phyloP scores from a whole-genome alignment of 2,797 vertebrate genomes.

The Morelia viridis region DNA sequence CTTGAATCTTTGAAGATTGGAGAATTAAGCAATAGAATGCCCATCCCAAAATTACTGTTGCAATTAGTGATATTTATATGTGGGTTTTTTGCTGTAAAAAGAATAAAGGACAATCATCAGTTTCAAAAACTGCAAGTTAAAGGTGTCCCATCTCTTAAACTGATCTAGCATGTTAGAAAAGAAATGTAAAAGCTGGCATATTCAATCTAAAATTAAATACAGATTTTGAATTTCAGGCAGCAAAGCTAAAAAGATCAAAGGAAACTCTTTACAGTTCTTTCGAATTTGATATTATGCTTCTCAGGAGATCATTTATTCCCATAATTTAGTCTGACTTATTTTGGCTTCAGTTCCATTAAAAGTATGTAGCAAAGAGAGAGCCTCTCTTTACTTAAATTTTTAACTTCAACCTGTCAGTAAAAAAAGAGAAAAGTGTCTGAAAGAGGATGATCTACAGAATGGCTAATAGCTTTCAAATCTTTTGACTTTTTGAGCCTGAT shows the following conservation, averaged over 20 bases:
- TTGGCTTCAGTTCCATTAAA: constrained; percentile 81
- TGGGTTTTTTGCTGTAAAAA: constrained; percentile 72
- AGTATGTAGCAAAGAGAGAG: constrained; percentile 72
- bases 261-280: constrained; percentile 78
- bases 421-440: constrained; percentile 67
- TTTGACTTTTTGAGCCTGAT: constrained; percentile 73
- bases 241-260: constrained; percentile 81
- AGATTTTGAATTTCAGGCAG: constrained; percentile 81
- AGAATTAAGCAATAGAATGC: constrained; percentile 69
- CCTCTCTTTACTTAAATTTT: constrained; percentile 78
- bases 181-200: constrained; percentile 78
- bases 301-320: constrained; percentile 79
- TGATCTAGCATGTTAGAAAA: constrained; percentile 77
- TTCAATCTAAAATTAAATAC: constrained; percentile 82
- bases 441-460: constrained; percentile 75
- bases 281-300: constrained; percentile 80
- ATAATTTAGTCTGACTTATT: constrained; percentile 85
- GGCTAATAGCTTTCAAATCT: constrained; percentile 79
- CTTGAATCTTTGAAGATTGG: constrained; percentile 69
- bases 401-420: constrained; percentile 75
- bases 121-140: constrained; percentile 77
- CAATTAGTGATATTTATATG: constrained; percentile 75
- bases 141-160: constrained; percentile 77
- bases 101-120: constrained; percentile 71
- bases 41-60: constrained; percentile 67